These are phyloP conservation scores for Petromus typicus DNA, from an alignment of 2,113 vertebrate genomes.

Conservation along the genomic window DNA sequence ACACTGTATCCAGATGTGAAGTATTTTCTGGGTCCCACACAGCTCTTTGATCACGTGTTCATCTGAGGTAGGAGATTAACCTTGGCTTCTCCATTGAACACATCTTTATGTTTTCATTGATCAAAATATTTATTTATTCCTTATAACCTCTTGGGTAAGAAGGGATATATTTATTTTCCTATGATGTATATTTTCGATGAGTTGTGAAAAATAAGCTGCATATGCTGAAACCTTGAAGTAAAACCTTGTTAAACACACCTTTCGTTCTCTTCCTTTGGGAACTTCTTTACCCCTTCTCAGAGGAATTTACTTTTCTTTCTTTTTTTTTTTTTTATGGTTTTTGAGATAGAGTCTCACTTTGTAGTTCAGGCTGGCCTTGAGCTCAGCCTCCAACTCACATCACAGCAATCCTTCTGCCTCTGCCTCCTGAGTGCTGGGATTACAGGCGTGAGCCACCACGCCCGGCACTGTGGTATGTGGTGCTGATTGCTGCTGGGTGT, in stretches of 20 bases:
- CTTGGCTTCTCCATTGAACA: background rate
- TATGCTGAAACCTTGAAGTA: background rate
- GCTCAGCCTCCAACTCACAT: too few relatives aligned
- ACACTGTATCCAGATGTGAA: background rate
- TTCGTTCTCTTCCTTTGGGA: background rate
- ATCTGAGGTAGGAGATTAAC: background rate
- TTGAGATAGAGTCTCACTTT: too few relatives aligned
- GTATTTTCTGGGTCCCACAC: background rate
- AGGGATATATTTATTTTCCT: background rate
- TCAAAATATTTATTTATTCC: slow-evolving; percentile 28
- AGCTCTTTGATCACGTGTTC: background rate
- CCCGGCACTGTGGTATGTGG: too few relatives aligned
- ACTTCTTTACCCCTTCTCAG: background rate
- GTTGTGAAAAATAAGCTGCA: background rate
- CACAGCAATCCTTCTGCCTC: too few relatives aligned
- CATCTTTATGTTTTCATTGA: background rate
- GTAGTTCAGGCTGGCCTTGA: too few relatives aligned
- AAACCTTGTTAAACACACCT: background rate
- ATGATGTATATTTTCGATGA: slow-evolving; percentile 17
- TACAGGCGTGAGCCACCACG: too few relatives aligned
- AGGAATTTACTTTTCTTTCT: slow-evolving; percentile 20
- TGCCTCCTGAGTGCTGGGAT: too few relatives aligned
- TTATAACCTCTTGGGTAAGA: slow-evolving; percentile 2
- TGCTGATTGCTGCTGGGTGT: too few relatives aligned
- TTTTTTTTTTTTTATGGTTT: too few relatives aligned